Conservation (phyloP, 2,888 invertebrate genomes). For the Leptarthrus brevirostris region DNA sequence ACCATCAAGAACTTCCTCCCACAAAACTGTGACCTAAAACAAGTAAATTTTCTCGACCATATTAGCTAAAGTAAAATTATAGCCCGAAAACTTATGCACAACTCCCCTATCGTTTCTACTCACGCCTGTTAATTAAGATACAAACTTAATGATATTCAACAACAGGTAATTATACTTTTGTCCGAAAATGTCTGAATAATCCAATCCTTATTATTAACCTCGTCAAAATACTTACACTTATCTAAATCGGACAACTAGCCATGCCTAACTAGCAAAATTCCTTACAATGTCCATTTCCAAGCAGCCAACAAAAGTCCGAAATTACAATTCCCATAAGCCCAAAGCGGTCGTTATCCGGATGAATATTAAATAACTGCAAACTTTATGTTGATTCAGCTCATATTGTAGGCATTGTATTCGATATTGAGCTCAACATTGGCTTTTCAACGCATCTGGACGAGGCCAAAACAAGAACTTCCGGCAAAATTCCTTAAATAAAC, state of each 20-base stretch:
- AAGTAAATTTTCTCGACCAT: too few relatives aligned
- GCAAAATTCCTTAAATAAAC: background rate
- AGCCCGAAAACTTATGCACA: too few relatives aligned
- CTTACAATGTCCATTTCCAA: background rate
- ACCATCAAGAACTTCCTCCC: too few relatives aligned
- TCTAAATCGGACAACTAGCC: background rate
- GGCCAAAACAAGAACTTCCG: too few relatives aligned
- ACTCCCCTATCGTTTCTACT: too few relatives aligned
- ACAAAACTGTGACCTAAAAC: too few relatives aligned
- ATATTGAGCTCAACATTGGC: background rate
- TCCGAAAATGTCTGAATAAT: constrained; percentile 1
- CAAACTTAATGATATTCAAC: too few relatives aligned
- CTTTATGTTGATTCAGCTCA: background rate
- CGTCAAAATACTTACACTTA: background rate
- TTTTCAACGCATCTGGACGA: background rate
- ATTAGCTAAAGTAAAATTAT: too few relatives aligned
- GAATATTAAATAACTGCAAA: background rate
- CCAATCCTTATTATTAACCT: background rate
- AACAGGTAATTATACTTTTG: background rate
- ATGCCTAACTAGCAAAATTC: too few relatives aligned
- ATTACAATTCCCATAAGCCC: background rate
- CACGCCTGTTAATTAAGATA: too few relatives aligned
- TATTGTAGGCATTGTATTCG: background rate
- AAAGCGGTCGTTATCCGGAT: background rate
- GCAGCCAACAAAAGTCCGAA: background rate